Conservation (phyloP, 2,113 vertebrate genomes). For the Phocoena phocoena region DNA sequence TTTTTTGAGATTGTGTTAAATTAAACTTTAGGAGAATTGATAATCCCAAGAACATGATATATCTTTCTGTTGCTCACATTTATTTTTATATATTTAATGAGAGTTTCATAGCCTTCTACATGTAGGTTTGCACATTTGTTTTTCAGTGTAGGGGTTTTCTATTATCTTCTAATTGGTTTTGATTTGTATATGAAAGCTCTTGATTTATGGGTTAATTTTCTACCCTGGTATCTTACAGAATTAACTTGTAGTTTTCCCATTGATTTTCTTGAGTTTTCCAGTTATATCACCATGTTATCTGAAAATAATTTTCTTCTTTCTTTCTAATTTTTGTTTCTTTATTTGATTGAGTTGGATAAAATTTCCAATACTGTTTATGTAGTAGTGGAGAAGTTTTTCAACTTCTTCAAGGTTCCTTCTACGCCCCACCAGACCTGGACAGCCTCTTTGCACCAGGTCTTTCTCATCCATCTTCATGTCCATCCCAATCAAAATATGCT, state of each 20-base stretch:
- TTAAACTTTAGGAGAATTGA: neutral
- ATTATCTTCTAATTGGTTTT: conserved; percentile 32
- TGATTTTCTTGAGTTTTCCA: neutral
- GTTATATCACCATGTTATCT: neutral
- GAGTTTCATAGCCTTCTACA: neutral
- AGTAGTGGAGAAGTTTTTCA: neutral
- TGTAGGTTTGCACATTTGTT: neutral
- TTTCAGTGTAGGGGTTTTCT: neutral
- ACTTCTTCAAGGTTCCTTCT: neutral
- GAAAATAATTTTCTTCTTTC: neutral
- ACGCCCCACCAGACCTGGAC: neutral
- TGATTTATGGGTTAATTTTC: conserved; percentile 35
- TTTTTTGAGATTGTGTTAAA: neutral
- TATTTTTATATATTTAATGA: conserved; percentile 15
- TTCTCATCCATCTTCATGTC: neutral
- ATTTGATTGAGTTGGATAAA: conserved; percentile 12
- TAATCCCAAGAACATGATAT: neutral
- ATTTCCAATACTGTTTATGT: neutral
- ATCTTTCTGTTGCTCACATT: neutral
- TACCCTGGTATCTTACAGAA: neutral
- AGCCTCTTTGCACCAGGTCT: neutral
- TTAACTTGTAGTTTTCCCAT: neutral
- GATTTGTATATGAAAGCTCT: neutral
- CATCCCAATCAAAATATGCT: neutral
- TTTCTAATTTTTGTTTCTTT: conserved; percentile 4